Percentiles rank a stretch among this genome's conserved stretches.
Conservation (phyloP, 2,888 invertebrate genomes). For the Psylliodes chrysocephalus region DNA sequence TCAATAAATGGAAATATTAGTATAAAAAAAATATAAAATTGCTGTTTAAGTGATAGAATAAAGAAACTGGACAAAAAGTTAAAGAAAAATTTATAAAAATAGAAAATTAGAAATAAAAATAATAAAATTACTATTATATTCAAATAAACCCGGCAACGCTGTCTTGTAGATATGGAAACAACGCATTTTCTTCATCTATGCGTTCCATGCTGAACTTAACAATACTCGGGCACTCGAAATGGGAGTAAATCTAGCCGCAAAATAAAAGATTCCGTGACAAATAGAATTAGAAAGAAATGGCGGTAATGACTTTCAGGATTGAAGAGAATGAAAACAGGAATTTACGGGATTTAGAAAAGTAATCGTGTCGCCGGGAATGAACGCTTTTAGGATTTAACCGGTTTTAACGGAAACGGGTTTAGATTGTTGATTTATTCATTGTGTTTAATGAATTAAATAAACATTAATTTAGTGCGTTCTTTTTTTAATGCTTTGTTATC, state of each 20-base stretch:
- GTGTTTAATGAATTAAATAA: conserved; percentile 13
- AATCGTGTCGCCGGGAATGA: conserved; percentile 21
- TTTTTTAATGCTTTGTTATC: too few species aligned
- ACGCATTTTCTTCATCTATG: conserved; percentile 22
- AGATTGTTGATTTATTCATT: conserved; percentile 21
- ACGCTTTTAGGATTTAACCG: conserved; percentile 23
- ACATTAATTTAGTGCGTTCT: background rate
- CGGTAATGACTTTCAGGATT: conserved; percentile 30
- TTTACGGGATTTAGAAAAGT: conserved; percentile 33
- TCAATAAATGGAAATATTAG: too few species aligned
- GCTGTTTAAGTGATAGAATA: too few species aligned
- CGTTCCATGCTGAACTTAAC: conserved; percentile 20
- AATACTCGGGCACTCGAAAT: conserved; percentile 27
- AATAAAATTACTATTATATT: too few species aligned
- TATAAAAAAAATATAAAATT: too few species aligned
- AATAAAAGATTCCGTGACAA: conserved; percentile 35
- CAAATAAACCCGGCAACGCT: background rate
- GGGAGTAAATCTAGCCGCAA: conserved; percentile 35
- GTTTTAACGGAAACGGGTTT: conserved; percentile 13
- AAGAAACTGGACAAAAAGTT: too few species aligned
- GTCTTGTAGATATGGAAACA: background rate
- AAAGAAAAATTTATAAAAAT: too few species aligned
- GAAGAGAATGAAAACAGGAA: conserved; percentile 29
- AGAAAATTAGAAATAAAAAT: too few species aligned
- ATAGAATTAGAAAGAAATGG: conserved; percentile 34